Evolutionary conservation across 2,888 invertebrate genomes (phyloP), one percentile per base, ranked within the genome.

Genomic region (Synanthedon andrenaeformis): DNA sequence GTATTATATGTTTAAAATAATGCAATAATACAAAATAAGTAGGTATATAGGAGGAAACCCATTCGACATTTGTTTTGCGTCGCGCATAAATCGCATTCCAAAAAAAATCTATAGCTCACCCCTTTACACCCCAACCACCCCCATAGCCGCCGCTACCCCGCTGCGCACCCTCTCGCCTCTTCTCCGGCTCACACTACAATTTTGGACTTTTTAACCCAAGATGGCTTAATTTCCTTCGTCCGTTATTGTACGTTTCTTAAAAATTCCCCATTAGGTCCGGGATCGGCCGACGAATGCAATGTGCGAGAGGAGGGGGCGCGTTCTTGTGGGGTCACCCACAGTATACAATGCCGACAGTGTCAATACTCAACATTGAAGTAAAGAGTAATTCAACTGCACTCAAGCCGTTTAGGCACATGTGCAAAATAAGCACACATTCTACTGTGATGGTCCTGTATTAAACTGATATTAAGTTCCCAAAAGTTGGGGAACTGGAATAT

Each of bases 171-270:
- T 13, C 56, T 45, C 53, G 54, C 57, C 59, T 59, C 54, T 42
- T 59, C 57, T 62, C 59, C 62, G 54, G 60, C 60, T 8, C 19
- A 65, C 70, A 66, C 76, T 70, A 70, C 68, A 70, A 66, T 77
- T 77, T 78, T 76, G 76, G 76, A 79, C 79, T 78, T 80, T 83
- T 83, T 79, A 79, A 77, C 75, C 78, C 77, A 76, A 83, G 82
- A 83, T 80, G 83, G 77, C 83, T 83, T 82, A 80, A 84, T 84
- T 83, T 82, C 74, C 78, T 76, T 72, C 72, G 72, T 69, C 72
- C 69, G 76, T 74, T 72, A 74, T 75, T 74, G 63, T 70, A 62
- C 70, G 68, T 74, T 77, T 74, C 77, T 78, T 75, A 62, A 71
- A 76, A 79, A 78, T 74, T 35, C 74, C 74, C 76, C 75, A 76